Conservation (phyloP, 2,113 vertebrate species). For the Siniperca knerii region DNA sequence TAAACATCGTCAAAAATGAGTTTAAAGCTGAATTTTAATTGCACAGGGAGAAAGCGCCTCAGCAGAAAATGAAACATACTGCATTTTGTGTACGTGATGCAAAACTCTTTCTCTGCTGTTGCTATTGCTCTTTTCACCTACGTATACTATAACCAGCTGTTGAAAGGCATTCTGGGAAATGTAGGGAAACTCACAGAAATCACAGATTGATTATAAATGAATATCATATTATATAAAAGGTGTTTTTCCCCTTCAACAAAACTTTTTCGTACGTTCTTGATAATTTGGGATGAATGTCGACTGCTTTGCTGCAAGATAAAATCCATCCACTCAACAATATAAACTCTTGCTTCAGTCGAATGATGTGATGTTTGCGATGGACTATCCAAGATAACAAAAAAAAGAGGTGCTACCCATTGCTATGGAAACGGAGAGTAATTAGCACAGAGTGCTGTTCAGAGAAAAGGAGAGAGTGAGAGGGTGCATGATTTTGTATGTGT, state of each 20-base stretch:
- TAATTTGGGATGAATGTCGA: not conserved
- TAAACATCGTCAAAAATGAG: not conserved
- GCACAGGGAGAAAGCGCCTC: not conserved
- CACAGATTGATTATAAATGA: not conserved
- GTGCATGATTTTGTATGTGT: slow-evolving; percentile 50
- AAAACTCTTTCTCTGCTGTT: not conserved
- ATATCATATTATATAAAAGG: not conserved
- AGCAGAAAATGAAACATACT: not conserved
- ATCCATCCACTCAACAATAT: slow-evolving; percentile 16
- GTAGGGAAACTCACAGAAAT: not conserved
- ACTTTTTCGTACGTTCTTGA: not conserved
- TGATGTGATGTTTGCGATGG: slow-evolving; percentile 48
- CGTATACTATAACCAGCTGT: not conserved
- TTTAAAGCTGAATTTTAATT: not conserved
- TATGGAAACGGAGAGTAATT: slow-evolving; percentile 77
- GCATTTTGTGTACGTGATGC: not conserved
- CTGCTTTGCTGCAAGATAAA: not conserved
- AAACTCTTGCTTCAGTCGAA: slow-evolving; percentile 8
- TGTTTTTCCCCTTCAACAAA: not conserved
- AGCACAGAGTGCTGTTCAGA: slow-evolving; percentile 71
- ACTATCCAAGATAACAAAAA: slow-evolving; percentile 53
- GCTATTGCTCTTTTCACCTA: not conserved
- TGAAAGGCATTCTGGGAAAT: slow-evolving; percentile 3
- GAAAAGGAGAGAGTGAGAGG: slow-evolving; percentile 51
- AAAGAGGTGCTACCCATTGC: slow-evolving; percentile 66